Evolutionary conservation across 2,113 vertebrate genomes (phyloP), one percentile per base, ranked within the genome.

Genomic region (Chionomys nivalis): DNA sequence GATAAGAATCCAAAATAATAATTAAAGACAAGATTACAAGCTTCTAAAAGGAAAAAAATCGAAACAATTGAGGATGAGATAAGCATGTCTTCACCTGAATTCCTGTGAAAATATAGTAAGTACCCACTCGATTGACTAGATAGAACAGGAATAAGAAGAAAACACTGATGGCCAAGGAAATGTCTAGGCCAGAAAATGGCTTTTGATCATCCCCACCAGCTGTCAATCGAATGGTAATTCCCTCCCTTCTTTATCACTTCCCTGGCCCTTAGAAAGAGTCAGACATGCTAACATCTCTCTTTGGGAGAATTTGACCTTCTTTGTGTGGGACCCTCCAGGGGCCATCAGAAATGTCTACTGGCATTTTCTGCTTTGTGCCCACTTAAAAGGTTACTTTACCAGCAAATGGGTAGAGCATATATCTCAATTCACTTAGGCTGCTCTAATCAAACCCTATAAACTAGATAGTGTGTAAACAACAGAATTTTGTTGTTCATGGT

Each of bases 31-130:
- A 72, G 39, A 72, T 12, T 28, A 8, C 13, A 17, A 83, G 19
- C 12, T 26, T 86, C 52, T 65, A 68, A 63, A 94, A 70, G 65
- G 28, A 13, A 86, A 94, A 94, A 93, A 78, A 52, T 86, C 77
- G 58, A 95, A 94, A 49, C 58, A 89, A 93, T 11, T 85, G 81
- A 91, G 63, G 65, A 36, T 81, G 39, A 61, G 91, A 86, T 39
- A 66, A 39, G 12, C 13, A 33, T 91, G 36, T 75, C 28, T 92
- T 52, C n/a, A 44, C 11, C 19, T 90, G 33, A 24, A 36, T 58
- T 19, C 73, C n/a, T 65, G 36, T 65, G 14, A 83, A 75, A 86
- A 94, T 75, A n/a, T 39, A 72, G 7, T 52, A 33, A 76, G 44
- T 65, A 31, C 55, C 36, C 23, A 83, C n/a, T 91, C 91, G 61